Evolutionary conservation across 2,797 vertebrate species (phyloP).

Genomic region (Chelon labrosus): DNA sequence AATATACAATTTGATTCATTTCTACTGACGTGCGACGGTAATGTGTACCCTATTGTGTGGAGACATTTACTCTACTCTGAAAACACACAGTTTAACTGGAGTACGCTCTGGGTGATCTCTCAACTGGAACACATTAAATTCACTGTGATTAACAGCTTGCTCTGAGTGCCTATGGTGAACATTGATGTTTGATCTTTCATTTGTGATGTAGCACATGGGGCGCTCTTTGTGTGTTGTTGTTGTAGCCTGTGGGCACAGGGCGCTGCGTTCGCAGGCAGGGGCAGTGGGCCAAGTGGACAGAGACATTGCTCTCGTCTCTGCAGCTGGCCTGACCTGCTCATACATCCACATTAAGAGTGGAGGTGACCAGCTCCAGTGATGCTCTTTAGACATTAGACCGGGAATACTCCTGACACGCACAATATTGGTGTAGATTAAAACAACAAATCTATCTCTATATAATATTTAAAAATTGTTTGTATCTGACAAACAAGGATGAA

Average conservation of each 20-base stretch:
- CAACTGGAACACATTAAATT: slow-evolving; percentile 79
- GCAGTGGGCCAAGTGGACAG: slow-evolving; percentile 79
- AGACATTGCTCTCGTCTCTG: slow-evolving; percentile 67
- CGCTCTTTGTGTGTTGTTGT: slow-evolving; percentile 79
- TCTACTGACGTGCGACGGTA: slow-evolving; percentile 31
- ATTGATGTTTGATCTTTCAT: slow-evolving; percentile 84
- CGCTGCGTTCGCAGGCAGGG: slow-evolving; percentile 57
- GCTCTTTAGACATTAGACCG: slow-evolving; percentile 31
- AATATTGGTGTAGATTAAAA: not conserved
- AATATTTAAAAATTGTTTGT: not conserved
- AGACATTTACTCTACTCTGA: slow-evolving; percentile 39
- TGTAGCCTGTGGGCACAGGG: slow-evolving; percentile 79
- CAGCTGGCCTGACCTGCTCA: slow-evolving; percentile 74
- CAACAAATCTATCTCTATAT: not conserved
- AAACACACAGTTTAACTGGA: slow-evolving; percentile 71
- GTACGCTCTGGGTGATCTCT: slow-evolving; percentile 69
- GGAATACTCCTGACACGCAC: slow-evolving; percentile 31
- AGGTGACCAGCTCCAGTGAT: slow-evolving; percentile 38
- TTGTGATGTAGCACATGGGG: slow-evolving; percentile 82
- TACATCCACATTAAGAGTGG: slow-evolving; percentile 60
- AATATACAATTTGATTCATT: slow-evolving; percentile 37
- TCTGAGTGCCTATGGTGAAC: slow-evolving; percentile 71
- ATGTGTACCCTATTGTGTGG: slow-evolving; percentile 50
- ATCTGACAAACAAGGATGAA: slow-evolving; percentile 42
- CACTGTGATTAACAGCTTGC: slow-evolving; percentile 79